These are phyloP conservation scores for Corythaixoides concolor DNA, from an alignment of 2,113 vertebrate genomes.

Conservation along the genomic window DNA sequence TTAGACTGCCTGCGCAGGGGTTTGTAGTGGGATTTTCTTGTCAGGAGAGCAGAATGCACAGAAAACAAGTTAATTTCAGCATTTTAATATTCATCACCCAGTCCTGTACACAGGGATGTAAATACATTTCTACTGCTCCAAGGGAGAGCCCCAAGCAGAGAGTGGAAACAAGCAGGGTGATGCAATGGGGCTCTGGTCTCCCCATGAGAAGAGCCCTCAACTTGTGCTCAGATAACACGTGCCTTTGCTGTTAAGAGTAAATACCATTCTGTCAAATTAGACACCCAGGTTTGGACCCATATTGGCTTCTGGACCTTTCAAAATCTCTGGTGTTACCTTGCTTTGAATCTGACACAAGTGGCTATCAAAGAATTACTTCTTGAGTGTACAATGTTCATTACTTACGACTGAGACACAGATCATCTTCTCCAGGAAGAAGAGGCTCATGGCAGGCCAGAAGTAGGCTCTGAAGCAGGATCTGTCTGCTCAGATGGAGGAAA, in stretches of 20 bases:
- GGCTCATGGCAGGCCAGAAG: not conserved
- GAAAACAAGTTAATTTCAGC: conserved; percentile 44
- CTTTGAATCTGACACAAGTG: not conserved
- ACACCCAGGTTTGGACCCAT: not conserved
- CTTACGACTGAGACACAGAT: not conserved
- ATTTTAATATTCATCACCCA: conserved; percentile 22
- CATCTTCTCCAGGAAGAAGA: not conserved
- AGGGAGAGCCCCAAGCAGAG: not conserved
- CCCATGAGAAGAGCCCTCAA: not conserved
- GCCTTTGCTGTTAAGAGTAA: not conserved
- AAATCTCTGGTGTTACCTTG: not conserved
- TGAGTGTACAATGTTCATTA: rapidly evolving
- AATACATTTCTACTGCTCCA: not conserved
- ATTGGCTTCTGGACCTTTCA: not conserved
- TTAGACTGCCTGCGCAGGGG: not conserved
- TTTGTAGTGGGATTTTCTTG: conserved; percentile 34
- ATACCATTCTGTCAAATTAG: not conserved
- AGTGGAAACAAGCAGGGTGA: not conserved
- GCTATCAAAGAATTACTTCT: not conserved
- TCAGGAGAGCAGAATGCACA: conserved; percentile 30
- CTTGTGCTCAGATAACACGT: rapidly evolving
- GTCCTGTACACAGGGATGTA: not conserved
- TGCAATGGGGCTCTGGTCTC: not conserved
- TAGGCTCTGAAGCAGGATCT: not conserved
- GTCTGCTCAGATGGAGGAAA: not conserved